phyloP scores from a whole-genome alignment of 2,888 invertebrate species.

The Zele albiditarsus region DNA sequence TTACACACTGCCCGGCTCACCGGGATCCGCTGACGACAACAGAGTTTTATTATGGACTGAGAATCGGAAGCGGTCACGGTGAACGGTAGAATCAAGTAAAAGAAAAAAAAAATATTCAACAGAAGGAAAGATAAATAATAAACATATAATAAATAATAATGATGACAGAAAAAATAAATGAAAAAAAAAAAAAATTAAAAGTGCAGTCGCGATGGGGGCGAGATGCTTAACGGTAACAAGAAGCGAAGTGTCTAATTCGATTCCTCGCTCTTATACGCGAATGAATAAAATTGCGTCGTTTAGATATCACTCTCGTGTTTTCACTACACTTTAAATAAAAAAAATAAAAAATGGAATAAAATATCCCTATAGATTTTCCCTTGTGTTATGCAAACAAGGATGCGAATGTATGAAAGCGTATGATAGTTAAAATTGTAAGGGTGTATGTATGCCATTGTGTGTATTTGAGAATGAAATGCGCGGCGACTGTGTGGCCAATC shows the following conservation, averaged over 20 bases:
- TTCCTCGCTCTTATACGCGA: slow-evolving; percentile 26
- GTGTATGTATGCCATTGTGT: background rate
- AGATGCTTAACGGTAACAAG: slow-evolving; percentile 4
- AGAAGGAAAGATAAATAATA: background rate
- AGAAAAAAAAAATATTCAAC: slow-evolving; percentile 30
- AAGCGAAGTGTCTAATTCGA: slow-evolving; percentile 14
- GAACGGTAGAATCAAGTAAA: slow-evolving; percentile 45
- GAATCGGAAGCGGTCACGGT: slow-evolving; percentile 39
- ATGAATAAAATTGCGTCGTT: slow-evolving; percentile 34
- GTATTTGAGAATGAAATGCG: background rate
- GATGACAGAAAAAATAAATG: slow-evolving; percentile 9
- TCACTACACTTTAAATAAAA: slow-evolving; percentile 54
- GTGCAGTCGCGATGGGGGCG: slow-evolving; percentile 38
- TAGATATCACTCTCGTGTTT: slow-evolving; percentile 57
- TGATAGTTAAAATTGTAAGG: background rate
- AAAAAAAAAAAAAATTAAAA: slow-evolving; percentile 21
- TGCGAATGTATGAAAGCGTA: slow-evolving; percentile 9
- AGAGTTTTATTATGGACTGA: slow-evolving; percentile 39
- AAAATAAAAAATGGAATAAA: slow-evolving; percentile 24
- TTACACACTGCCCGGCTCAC: slow-evolving; percentile 50
- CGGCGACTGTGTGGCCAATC: slow-evolving; percentile 29
- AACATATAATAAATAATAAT: background rate
- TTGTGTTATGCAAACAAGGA: slow-evolving; percentile 29
- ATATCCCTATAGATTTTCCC: slow-evolving; percentile 36
- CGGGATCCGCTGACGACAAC: slow-evolving; percentile 47